Evolutionary conservation across 2,113 vertebrate species (phyloP).

Genomic region (Gadus chalcogrammus): DNA sequence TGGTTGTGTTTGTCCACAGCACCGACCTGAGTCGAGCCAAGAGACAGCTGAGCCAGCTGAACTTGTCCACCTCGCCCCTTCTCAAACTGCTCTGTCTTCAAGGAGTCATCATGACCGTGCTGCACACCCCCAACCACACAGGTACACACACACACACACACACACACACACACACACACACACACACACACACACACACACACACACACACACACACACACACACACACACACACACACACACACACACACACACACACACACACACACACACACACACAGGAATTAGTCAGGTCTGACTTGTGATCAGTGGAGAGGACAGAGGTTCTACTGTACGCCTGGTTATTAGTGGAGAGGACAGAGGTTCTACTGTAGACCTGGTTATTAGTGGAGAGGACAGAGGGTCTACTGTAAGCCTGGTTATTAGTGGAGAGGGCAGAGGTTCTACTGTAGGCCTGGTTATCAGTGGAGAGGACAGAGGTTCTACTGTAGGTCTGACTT

Average conservation of each 20-base stretch:
- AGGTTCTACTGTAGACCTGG: too few relatives aligned
- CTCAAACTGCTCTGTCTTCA: conserved; percentile 90
- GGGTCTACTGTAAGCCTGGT: neutral
- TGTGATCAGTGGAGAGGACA: too few relatives aligned
- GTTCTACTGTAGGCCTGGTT: too few relatives aligned
- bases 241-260: too few relatives aligned
- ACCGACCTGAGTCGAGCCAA: conserved; percentile 92
- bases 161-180: too few relatives aligned
- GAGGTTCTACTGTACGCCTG: neutral
- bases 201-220: too few relatives aligned
- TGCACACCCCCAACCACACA: conserved; percentile 82
- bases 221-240: too few relatives aligned
- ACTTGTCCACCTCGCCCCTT: conserved; percentile 87
- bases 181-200: neutral
- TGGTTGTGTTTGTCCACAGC: conserved; percentile 56
- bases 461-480: too few relatives aligned
- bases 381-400: too few relatives aligned
- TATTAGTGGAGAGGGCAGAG: conserved; percentile 16
- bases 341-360: conserved; percentile 16
- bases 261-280: too few relatives aligned
- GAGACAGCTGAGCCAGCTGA: conserved; percentile 86
- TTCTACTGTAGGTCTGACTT: too few relatives aligned
- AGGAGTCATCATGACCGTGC: conserved; percentile 83
- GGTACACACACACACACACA: conserved; percentile 57
- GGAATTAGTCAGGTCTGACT: too few relatives aligned